These are phyloP conservation scores for Rhinogobio ventralis DNA, from an alignment of 2,797 vertebrate species.

Conservation along the genomic window DNA sequence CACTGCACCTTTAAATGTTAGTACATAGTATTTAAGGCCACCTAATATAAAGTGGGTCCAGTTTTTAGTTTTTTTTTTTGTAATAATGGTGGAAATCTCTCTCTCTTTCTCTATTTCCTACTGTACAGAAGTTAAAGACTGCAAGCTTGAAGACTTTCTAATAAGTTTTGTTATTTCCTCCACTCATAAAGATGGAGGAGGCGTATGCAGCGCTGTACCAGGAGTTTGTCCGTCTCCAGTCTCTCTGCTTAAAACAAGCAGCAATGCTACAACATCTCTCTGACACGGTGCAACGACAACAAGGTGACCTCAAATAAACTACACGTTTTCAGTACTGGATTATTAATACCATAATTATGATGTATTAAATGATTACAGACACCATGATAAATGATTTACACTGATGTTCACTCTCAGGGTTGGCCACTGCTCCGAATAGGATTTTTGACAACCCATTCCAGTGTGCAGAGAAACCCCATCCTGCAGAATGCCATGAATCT, in stretches of 20 bases:
- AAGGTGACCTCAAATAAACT: conserved; percentile 66
- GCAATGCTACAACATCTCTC: conserved; percentile 79
- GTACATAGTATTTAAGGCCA: no score
- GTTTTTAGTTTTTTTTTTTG: not conserved
- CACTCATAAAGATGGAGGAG: conserved; percentile 76
- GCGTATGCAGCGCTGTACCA: conserved; percentile 78
- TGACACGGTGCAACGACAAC: conserved; percentile 66
- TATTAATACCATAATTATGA: not conserved
- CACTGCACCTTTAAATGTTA: no score
- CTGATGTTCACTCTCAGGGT: conserved; percentile 58
- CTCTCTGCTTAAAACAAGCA: conserved; percentile 81
- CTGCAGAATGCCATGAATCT: conserved; percentile 13
- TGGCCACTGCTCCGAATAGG: conserved; percentile 45
- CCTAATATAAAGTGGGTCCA: no score
- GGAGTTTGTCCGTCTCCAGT: conserved; percentile 79
- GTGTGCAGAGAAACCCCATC: conserved; percentile 62
- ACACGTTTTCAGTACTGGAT: not conserved
- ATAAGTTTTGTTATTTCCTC: not conserved
- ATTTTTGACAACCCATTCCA: conserved; percentile 65
- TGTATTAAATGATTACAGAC: not conserved
- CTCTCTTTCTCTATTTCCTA: not conserved
- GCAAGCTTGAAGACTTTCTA: not conserved
- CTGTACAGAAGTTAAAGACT: not conserved
- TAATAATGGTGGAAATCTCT: not conserved
- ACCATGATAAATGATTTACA: not conserved